Conservation (phyloP, 2,113 vertebrate genomes). For the Acanthochromis polyacanthus region DNA sequence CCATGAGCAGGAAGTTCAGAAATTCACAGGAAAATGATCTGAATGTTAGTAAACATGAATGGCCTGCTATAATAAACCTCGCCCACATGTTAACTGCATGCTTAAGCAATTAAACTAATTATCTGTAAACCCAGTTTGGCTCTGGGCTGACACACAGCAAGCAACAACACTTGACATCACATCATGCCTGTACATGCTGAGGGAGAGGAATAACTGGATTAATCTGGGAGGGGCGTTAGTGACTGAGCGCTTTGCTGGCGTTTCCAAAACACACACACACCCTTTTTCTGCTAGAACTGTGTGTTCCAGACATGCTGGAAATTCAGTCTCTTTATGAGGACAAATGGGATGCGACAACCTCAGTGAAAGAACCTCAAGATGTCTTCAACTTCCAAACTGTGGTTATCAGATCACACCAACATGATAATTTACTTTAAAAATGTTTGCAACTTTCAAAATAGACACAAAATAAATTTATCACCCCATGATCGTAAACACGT, state of each 20-base stretch:
- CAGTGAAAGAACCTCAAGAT: constrained; percentile 2
- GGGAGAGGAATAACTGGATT: constrained; percentile 44
- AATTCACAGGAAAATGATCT: neutral
- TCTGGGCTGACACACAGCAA: neutral
- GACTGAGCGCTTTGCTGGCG: neutral
- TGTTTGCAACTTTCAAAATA: constrained; percentile 37
- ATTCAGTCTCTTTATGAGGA: constrained; percentile 5
- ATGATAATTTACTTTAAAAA: neutral
- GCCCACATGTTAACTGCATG: constrained; percentile 5
- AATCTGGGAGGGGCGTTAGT: constrained; percentile 10
- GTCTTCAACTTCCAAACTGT: constrained; percentile 9
- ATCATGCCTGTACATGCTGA: constrained; percentile 28
- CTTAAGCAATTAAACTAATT: constrained; percentile 4
- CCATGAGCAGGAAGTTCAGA: neutral
- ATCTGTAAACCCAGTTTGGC: constrained; percentile 38
- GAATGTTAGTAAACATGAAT: too few species aligned
- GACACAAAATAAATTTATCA: constrained; percentile 18
- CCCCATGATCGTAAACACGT: neutral
- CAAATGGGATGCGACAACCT: constrained; percentile 8
- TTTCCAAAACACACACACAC: constrained; percentile 41
- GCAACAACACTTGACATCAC: constrained; percentile 7
- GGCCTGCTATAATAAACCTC: neutral
- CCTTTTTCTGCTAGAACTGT: neutral
- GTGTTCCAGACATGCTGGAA: constrained; percentile 13
- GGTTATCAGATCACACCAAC: constrained; percentile 25